phyloP scores from a whole-genome alignment of 2,797 vertebrate species.

The Picus viridis region DNA sequence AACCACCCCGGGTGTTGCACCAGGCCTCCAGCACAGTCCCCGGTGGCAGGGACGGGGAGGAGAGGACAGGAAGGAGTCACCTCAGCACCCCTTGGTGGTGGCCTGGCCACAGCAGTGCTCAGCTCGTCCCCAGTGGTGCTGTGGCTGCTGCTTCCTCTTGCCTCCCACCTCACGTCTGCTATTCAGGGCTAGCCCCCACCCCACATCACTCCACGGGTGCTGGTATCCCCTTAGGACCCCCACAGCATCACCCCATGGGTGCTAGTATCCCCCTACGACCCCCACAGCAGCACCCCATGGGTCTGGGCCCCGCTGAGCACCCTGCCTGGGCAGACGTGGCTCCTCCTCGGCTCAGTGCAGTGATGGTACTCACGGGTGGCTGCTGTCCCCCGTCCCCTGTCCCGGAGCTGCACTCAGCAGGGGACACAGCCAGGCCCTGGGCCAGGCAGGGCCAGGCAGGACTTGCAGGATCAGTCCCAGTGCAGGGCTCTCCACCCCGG shows the following conservation, averaged over 20 bases:
- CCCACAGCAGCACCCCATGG: neutral
- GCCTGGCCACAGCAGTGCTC: too few relatives aligned
- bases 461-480: neutral
- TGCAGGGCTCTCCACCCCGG: too few relatives aligned
- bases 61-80: too few relatives aligned
- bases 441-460: neutral
- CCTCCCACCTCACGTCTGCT: too few relatives aligned
- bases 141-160: too few relatives aligned
- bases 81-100: too few relatives aligned
- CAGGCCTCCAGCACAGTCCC: neutral
- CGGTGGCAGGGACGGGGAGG: accelerated
- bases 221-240: accelerated
- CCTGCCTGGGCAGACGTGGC: neutral
- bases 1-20: neutral
- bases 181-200: too few relatives aligned
- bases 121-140: too few relatives aligned
- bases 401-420: too few relatives aligned
- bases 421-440: accelerated
- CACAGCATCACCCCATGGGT: neutral
- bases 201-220: accelerated
- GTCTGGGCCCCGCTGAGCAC: neutral
- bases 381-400: neutral
- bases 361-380: neutral
- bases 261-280: accelerated
- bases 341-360: neutral